These are phyloP conservation scores for Ophiothrix spiculata DNA, from an alignment of 35 echinoderm and acorn worm species.

Conservation along the genomic window DNA sequence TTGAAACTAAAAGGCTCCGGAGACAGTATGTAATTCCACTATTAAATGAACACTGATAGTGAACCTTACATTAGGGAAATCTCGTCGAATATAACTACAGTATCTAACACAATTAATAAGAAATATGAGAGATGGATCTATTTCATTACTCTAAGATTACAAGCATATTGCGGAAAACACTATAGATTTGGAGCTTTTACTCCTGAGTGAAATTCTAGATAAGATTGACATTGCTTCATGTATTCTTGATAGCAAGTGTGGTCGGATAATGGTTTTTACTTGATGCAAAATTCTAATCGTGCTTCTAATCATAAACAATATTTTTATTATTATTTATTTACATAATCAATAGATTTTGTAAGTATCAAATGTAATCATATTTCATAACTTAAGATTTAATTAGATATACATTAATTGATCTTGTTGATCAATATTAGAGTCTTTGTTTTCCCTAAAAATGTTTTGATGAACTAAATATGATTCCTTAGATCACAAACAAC, in stretches of 20 bases:
- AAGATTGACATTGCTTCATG: background rate
- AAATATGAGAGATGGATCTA: conserved; percentile 7
- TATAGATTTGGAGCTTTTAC: background rate
- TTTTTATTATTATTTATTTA: no score
- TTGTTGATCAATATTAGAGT: no score
- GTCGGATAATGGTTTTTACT: no score
- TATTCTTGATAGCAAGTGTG: conserved; percentile 5
- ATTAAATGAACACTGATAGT: conserved; percentile 8
- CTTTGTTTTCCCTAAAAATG: no score
- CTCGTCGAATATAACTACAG: background rate
- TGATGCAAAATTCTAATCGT: no score
- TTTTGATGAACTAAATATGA: no score
- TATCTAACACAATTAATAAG: background rate
- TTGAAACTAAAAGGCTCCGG: background rate
- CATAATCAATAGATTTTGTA: no score
- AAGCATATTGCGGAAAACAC: background rate
- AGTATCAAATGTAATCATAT: no score
- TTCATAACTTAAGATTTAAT: no score
- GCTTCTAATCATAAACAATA: no score
- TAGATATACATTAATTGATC: no score
- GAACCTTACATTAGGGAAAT: background rate
- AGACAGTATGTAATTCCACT: background rate
- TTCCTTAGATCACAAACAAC: no score
- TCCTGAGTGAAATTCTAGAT: background rate
- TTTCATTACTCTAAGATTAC: conserved; percentile 6